phyloP scores from a whole-genome alignment of 2,888 invertebrate species.

The Lamellibrachia satsuma region DNA sequence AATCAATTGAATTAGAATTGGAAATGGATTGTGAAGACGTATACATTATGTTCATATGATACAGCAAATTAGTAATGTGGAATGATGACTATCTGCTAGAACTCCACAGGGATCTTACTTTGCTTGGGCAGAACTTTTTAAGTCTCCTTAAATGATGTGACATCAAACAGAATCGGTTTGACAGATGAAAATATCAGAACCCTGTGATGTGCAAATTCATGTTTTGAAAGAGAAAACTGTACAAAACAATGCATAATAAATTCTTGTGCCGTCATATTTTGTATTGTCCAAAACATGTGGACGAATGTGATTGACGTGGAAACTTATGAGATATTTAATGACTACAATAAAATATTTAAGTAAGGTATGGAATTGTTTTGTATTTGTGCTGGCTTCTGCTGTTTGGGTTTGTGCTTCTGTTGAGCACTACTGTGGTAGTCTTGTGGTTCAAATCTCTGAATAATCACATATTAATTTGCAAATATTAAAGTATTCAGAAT shows the following conservation, averaged over 20 bases:
- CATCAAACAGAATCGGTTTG: background rate
- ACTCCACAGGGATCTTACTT: background rate
- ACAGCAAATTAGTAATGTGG: background rate
- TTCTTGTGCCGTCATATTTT: slow-evolving; percentile 6
- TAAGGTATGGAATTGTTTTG: background rate
- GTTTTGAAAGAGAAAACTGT: background rate
- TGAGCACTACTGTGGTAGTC: background rate
- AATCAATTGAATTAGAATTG: background rate
- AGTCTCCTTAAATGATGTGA: slow-evolving; percentile 1
- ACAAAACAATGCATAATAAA: background rate
- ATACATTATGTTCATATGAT: background rate
- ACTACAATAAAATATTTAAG: slow-evolving; percentile 13
- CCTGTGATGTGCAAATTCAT: background rate
- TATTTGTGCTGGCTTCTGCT: background rate
- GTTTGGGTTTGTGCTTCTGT: background rate
- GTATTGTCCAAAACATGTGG: background rate
- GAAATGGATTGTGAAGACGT: background rate
- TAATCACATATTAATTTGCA: background rate
- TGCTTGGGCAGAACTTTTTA: background rate
- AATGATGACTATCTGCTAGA: background rate
- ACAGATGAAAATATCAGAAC: background rate
- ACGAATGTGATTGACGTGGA: background rate
- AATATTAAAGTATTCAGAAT: background rate
- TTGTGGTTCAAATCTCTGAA: background rate
- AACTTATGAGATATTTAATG: background rate